A percentile compares a stretch with the other conserved stretches of the same genome.
Evolutionary conservation across 2,797 vertebrate genomes (phyloP).

Genomic region (Poliocrania exsul): DNA sequence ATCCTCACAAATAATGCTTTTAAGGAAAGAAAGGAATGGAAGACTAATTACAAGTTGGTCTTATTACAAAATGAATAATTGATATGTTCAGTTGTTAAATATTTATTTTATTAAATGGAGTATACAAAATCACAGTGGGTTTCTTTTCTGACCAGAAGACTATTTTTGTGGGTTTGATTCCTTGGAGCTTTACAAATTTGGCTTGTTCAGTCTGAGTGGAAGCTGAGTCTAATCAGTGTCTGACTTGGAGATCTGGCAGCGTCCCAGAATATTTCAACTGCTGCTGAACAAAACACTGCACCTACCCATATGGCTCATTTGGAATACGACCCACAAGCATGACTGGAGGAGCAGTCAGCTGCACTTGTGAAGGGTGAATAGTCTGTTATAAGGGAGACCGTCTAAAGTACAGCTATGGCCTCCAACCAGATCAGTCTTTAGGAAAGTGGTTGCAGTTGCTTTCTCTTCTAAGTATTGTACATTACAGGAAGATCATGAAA

Average conservation of each 20-base stretch:
- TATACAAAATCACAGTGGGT: not conserved
- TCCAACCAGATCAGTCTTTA: not conserved
- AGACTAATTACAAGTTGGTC: slow-evolving; percentile 25
- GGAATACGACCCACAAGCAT: slow-evolving; percentile 15
- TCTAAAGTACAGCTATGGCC: not conserved
- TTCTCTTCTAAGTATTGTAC: not conserved
- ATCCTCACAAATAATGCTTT: not conserved
- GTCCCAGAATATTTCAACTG: not conserved
- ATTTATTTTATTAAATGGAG: slow-evolving; percentile 65
- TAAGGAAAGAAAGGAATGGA: not conserved
- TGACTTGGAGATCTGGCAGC: not conserved
- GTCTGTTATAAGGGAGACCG: not conserved
- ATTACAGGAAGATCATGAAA: not conserved
- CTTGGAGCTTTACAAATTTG: slow-evolving; percentile 6
- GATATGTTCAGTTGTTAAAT: slow-evolving; percentile 34
- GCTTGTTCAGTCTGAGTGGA: not conserved
- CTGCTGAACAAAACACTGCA: slow-evolving; percentile 32
- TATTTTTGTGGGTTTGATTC: slow-evolving; percentile 17
- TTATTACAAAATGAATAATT: slow-evolving; percentile 52
- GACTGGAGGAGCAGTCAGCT: slow-evolving; percentile 11
- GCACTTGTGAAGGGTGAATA: not conserved
- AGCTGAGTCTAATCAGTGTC: not conserved
- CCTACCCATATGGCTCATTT: slow-evolving; percentile 15
- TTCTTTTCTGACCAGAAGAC: slow-evolving; percentile 9
- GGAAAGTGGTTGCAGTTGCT: not conserved